Percentiles rank a stretch among this genome's conserved stretches.
Evolutionary conservation across 2,888 invertebrate species (phyloP).

Genomic region (Polydrusus pterygomalis): DNA sequence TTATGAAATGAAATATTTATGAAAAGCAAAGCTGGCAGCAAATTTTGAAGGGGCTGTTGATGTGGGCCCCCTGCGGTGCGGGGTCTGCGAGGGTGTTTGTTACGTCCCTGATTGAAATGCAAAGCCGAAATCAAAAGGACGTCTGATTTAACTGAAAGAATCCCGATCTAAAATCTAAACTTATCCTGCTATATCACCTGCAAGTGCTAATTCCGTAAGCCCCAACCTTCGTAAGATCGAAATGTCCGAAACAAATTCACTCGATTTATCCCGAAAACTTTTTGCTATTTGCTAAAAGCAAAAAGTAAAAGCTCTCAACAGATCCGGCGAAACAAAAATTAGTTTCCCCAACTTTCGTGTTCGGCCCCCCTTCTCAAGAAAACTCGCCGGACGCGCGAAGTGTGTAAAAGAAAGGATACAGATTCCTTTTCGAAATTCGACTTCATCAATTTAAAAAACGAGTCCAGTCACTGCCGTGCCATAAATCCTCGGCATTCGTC

Average conservation of each 20-base stretch:
- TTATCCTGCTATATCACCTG: too few species aligned
- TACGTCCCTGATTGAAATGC: too few species aligned
- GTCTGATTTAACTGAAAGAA: too few species aligned
- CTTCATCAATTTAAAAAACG: constrained; percentile 51
- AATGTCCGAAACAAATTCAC: neutral
- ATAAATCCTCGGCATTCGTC: constrained; percentile 58
- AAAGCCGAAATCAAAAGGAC: too few species aligned
- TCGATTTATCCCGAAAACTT: constrained; percentile 17
- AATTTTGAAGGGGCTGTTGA: too few species aligned
- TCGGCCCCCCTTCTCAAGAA: constrained; percentile 4
- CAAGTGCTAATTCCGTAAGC: too few species aligned
- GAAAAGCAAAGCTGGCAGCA: too few species aligned
- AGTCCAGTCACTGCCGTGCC: constrained; percentile 57
- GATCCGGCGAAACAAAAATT: constrained; percentile 33
- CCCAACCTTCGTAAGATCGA: too few species aligned
- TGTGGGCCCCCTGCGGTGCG: too few species aligned
- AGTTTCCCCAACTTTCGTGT: constrained; percentile 34
- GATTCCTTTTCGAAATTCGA: constrained; percentile 40
- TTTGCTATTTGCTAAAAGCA: constrained; percentile 1
- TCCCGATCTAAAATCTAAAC: too few species aligned
- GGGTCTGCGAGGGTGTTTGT: too few species aligned
- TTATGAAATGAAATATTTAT: too few species aligned
- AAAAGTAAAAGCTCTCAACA: constrained; percentile 28
- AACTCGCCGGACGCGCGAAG: constrained; percentile 29
- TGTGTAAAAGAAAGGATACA: constrained; percentile 37